Conservation (phyloP, 2,113 vertebrate genomes). For the Malurus alboscapulatus region DNA sequence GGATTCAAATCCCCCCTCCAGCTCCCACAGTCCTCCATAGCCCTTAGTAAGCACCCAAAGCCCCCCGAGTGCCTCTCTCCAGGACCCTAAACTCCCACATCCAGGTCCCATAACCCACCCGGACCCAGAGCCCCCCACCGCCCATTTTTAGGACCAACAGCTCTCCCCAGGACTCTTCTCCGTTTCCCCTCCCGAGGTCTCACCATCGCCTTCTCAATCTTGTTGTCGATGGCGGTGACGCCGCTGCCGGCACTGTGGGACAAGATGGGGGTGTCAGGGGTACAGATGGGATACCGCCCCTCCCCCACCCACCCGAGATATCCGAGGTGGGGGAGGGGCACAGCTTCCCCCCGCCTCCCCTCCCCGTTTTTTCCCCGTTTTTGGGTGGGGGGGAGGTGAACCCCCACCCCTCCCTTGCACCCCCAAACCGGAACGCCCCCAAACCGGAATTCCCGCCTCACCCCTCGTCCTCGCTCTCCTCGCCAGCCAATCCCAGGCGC, state of each 20-base stretch:
- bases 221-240: neutral
- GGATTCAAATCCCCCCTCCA: too few relatives aligned
- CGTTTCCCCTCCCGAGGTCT: neutral
- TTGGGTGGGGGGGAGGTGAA: neutral
- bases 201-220: neutral
- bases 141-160: too few relatives aligned
- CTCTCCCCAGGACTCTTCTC: too few relatives aligned
- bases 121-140: too few relatives aligned
- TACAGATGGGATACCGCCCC: neutral
- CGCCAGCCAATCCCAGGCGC: neutral
- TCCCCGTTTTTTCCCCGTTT: too few relatives aligned
- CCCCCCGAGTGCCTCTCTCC: too few relatives aligned
- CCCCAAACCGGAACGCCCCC: neutral
- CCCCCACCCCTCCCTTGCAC: neutral
- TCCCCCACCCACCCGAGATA: neutral
- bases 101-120: too few relatives aligned
- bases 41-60: too few relatives aligned
- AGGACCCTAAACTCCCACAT: too few relatives aligned
- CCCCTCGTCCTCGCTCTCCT: neutral
- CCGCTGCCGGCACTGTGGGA: neutral
- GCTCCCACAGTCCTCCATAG: too few relatives aligned
- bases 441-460: neutral
- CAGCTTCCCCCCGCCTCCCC: too few relatives aligned
- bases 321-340: neutral
- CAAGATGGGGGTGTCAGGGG: rapidly evolving